Base-by-base conservation (phyloP, 2,888 invertebrate genomes). In the Drosophila anceps region DNA sequence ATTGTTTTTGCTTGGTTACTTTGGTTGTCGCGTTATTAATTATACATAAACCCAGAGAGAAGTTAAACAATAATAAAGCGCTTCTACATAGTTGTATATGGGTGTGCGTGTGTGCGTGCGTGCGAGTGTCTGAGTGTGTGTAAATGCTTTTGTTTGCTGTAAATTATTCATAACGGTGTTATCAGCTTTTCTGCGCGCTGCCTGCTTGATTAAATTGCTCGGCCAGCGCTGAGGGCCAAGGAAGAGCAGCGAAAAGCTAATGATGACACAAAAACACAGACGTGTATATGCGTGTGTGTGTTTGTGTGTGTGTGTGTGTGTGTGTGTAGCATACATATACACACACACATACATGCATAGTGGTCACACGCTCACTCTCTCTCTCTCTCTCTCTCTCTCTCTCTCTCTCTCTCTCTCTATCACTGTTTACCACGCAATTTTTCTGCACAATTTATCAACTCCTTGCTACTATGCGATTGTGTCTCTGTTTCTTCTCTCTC, bases 81-180 rank as follows among this genome's bases (percentile, higher is more conserved):
- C 48, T 46, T 50, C 54, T 63, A 51, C 35, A 64, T 65, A 39
- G 46, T 43, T 55, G 31, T 55, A 58, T 50, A 10, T 53, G 51
- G 31, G 20, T 58, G 44, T 35, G 20, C 44, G 58, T 48, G 7
- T 54, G 33, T n/a, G 13, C 13, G 39, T 48, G 18, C 27, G 44
- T 24, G 27, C 51, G 43, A 27, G 29, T 48, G 60, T 37, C 10
- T 35, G 39, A 24, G 24, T 8, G 60, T 55, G 53, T 76, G 66
- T 24, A 55, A 51, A 51, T 53, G 68, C 39, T 64, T 50, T 58
- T 78, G 72, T 61, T 71, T 60, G 67, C 39, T 73, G 83, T 81
- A 75, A 88, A 90, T 87, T 90, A 90, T 87, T 85, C 88, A 87
- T 83, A 90, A 90, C 75, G 79, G 86, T 66, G 76, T 86, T 90